Evolutionary conservation across 2,797 vertebrate genomes (phyloP), one percentile per base, ranked within the genome.

Genomic region (Paramormyrops hopkinsi): DNA sequence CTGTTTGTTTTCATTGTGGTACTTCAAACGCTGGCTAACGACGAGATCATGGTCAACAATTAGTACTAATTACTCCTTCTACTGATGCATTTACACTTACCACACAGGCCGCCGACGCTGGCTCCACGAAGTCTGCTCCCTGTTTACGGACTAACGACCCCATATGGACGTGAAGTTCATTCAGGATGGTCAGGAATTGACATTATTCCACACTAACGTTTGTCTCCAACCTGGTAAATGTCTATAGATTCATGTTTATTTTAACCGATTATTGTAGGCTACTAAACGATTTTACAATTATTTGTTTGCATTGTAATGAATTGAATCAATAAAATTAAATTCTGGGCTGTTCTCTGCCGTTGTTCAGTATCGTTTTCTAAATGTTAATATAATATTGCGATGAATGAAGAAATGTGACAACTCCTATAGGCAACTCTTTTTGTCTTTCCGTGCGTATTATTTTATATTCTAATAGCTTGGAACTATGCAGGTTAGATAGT

Each of bases 91-190:
- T 96, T 93, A 95, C 94, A 93, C 91, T 90, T 89, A 90, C 91
- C 44, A 29, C 92, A 91, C 93, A 93, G 89, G 91, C 90, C 88
- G 88, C 6, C 69, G 11, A 87, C 90, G 91, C 91, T 48, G 96
- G 95, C 95, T 96, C 96, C 96, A 93, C 85, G 90, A 89, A 93
- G 96, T 96, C 95, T 96, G 94, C 89, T 54, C 83, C 91, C 86
- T 95, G 94, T 94, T 69, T 94, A 92, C 90, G 51, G 25, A 88
- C 73, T 73, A 83, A 83, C 53, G 76, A 90, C 84, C 33, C 48
- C 41, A 25, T 65, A 50, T 76, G 48, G 89, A 59, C 48, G 59
- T 73, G 46, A 87, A 89, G 83, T 76, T 89, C 83, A 44, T 33
- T 73, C 89, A 11, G 62, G 25, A 29, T 85, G 33, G 7, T n/a